Base-by-base conservation (phyloP, 2,797 vertebrate genomes). In the Lophura swinhoii region DNA sequence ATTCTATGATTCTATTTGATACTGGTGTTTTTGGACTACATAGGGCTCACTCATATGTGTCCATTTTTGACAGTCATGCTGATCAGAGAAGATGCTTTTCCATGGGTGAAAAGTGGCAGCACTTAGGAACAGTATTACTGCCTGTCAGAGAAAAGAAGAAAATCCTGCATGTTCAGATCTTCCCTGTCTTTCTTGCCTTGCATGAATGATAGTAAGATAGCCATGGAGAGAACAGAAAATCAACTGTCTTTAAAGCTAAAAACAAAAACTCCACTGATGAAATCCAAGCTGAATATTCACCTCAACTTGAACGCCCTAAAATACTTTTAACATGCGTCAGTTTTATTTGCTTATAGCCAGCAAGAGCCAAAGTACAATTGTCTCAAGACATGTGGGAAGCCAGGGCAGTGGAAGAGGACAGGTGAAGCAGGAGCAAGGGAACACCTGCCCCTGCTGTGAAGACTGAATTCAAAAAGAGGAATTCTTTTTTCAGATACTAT, bases 161-260 rank as follows among this genome's bases (percentile, higher is more conserved):
- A 97, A 95, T 93, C 91, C 48, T 89, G 79, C 81, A 91, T 96
- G 94, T 96, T 97, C 70, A 56, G 93, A 97, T 97, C 95, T 83
- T 83, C 84, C 68, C 92, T 97, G 92, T 97, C 88, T 83, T 96
- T 96, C 82, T 97, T 71, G 93, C 96, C 97, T 98, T 98, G 98
- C 97, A 93, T 96, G 96, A 97, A 96, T 93, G 94, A 98, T 98
- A 98, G 97, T 97, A 98, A 97, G 94, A 97, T 92, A 74, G 56
- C 70, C 82, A 88, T 71, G 72, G 97, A 98, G 96, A 97, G 97
- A 97, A 86, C 97, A 94, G 31, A 97, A 98, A 97, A 97, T 97
- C 97, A 98, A 97, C 98, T 98, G 96, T 98, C 95, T 98, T 94
- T 97, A 97, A 98, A 98, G 97, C 95, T 93, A 94, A 41, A 56